Evolutionary conservation across 2,888 invertebrate genomes (phyloP).

Genomic region (Orthonevra nobilis): DNA sequence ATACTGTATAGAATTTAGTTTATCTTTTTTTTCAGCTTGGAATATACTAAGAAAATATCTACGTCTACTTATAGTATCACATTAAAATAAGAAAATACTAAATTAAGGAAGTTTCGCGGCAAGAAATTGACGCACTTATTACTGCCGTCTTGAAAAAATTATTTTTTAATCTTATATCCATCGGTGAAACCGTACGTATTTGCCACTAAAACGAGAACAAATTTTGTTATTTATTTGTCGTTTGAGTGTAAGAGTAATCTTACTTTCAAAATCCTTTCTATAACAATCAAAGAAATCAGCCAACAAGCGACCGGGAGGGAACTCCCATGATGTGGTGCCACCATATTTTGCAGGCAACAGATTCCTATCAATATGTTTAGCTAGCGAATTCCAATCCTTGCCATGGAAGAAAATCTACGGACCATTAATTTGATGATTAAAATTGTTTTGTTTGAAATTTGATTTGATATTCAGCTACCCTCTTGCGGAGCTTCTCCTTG

Average conservation of each 20-base stretch:
- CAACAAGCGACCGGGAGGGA: constrained; percentile 84
- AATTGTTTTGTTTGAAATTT: too few relatives aligned
- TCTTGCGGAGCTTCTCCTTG: constrained; percentile 88
- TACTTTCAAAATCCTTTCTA: constrained; percentile 86
- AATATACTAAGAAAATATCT: constrained; percentile 20
- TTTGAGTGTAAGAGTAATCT: constrained; percentile 71
- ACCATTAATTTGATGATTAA: neutral
- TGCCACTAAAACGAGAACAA: constrained; percentile 81
- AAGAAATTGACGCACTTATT: constrained; percentile 53
- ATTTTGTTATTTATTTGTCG: neutral
- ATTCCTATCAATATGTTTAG: constrained; percentile 82
- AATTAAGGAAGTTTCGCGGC: constrained; percentile 56
- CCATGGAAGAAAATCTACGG: constrained; percentile 87
- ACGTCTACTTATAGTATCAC: constrained; percentile 62
- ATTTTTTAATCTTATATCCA: constrained; percentile 77
- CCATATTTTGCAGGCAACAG: constrained; percentile 85
- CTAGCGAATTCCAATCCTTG: constrained; percentile 83
- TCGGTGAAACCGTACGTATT: constrained; percentile 82
- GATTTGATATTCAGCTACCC: constrained; percentile 81
- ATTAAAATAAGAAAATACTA: constrained; percentile 62
- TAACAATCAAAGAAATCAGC: constrained; percentile 85
- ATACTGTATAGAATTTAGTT: constrained; percentile 14
- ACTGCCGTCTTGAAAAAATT: constrained; percentile 35
- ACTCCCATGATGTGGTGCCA: constrained; percentile 82
- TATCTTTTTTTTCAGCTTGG: constrained; percentile 17